phyloP scores from a whole-genome alignment of 2,113 vertebrate genomes.

The Rhizomys pruinosus region DNA sequence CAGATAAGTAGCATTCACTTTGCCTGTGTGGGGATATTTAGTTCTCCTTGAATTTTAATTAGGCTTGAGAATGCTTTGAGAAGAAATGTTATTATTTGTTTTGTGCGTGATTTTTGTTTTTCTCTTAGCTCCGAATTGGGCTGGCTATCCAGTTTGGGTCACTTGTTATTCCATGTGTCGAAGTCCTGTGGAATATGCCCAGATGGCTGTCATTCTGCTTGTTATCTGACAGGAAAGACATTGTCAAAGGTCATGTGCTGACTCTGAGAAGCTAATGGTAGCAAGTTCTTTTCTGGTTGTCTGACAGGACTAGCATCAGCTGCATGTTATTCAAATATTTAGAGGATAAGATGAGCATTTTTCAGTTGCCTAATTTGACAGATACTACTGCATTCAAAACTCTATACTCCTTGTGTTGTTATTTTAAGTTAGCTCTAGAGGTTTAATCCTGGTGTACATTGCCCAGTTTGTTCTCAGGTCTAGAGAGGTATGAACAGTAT shows the following conservation, averaged over 20 bases:
- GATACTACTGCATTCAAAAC: conserved; percentile 64
- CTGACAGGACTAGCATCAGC: conserved; percentile 66
- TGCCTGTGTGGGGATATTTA: fast-evolving
- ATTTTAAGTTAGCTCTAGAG: conserved; percentile 48
- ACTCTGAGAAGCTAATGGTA: conserved; percentile 73
- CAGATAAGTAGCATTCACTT: not conserved
- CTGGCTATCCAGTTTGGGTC: not conserved
- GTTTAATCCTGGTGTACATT: not conserved
- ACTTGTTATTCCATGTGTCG: not conserved
- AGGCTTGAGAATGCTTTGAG: not conserved
- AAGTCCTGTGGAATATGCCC: conserved; percentile 14
- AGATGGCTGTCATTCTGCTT: conserved; percentile 60
- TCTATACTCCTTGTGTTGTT: conserved; percentile 19
- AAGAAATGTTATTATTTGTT: not conserved
- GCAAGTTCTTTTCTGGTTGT: conserved; percentile 70
- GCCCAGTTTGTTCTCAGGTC: not conserved
- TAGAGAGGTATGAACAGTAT: not conserved
- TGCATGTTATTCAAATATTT: conserved; percentile 58
- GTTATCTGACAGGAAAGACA: conserved; percentile 53
- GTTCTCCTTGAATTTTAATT: not conserved
- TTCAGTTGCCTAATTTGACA: conserved; percentile 74
- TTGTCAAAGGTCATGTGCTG: conserved; percentile 77
- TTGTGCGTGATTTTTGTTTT: conserved; percentile 20
- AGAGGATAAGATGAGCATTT: conserved; percentile 51
- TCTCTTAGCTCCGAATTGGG: not conserved